phyloP scores from a whole-genome alignment of 2,888 invertebrate genomes.

The Sturmia bella region DNA sequence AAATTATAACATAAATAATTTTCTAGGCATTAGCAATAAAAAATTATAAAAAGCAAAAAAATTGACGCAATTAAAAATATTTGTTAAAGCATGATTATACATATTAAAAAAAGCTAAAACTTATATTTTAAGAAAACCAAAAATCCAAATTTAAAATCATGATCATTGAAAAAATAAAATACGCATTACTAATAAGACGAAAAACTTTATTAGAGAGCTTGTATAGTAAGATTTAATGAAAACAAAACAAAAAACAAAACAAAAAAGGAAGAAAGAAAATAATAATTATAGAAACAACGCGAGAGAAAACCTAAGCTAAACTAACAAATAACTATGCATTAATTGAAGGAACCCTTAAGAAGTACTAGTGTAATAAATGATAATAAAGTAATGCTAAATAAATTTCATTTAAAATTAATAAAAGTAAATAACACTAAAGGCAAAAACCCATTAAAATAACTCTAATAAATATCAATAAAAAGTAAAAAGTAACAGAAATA shows the following conservation, averaged over 20 bases:
- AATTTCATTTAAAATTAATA: conserved; percentile 64
- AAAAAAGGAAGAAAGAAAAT: no score
- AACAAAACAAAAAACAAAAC: no score
- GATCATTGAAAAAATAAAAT: conserved; percentile 53
- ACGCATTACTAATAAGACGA: conserved; percentile 66
- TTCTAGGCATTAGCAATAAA: conserved; percentile 65
- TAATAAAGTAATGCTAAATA: conserved; percentile 66
- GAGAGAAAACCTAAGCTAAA: conserved; percentile 59
- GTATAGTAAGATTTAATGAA: conserved; percentile 76
- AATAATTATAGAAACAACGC: conserved; percentile 52
- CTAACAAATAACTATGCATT: conserved; percentile 53
- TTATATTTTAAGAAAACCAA: conserved; percentile 70
- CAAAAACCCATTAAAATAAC: conserved; percentile 51
- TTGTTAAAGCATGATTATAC: conserved; percentile 70
- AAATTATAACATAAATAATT: conserved; percentile 60
- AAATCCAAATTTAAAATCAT: conserved; percentile 59
- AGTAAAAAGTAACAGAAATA: conserved; percentile 28
- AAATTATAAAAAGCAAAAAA: conserved; percentile 63
- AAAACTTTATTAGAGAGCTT: conserved; percentile 77
- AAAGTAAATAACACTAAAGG: conserved; percentile 46
- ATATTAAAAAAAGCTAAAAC: conserved; percentile 56
- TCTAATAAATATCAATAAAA: conserved; percentile 65
- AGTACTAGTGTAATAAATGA: conserved; percentile 67
- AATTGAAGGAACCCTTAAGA: conserved; percentile 39
- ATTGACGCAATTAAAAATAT: conserved; percentile 68